Base-by-base conservation (phyloP, 1,140 invertebrate species). In the Drosophila lini region DNA sequence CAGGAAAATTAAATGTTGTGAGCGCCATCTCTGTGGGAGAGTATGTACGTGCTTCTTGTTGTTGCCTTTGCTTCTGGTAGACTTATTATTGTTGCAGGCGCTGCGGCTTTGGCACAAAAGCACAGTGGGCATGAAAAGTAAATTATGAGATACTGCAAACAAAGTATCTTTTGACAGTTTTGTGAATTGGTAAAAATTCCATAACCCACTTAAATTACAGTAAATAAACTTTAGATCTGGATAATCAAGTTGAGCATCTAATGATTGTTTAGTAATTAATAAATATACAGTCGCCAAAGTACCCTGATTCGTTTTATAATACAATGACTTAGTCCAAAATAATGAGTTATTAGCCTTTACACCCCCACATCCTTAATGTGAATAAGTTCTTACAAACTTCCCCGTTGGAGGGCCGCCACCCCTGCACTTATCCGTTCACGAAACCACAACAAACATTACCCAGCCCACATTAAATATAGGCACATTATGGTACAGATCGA, bases 401-500 rank as follows among this genome's bases (percentile, higher is more conserved):
- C 36, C 22, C 42, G 8, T 22, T 47, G 22, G 53, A 64, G 61
- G 10, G 55, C 36, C 19, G 19, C 63, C 67, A 86, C 82, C 82
- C 82, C 60, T 41, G 64, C 44, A 63, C 9, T 36, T 57, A 64
- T 58, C 61, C 16, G 15, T 42, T 5, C 36, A 56, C 42, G 31
- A 65, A 81, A 71, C 57, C 61, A 67, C 44, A 78, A 53, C 63
- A 74, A 75, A 76, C 62, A 57, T 10, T 42, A 13, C 64, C 63
- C 77, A 68, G 55, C 80, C 78, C 75, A 64, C 67, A 86, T 86
- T 73, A 79, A 81, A 82, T 60, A 79, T 74, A 61, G 58, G 36
- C 52, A 55, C 52, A 85, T 84, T 85, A 78, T 67, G 28, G 55
- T 61, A 65, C 67, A 70, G 83, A 86, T 88, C 82, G 79, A 86